phyloP scores from a whole-genome alignment of 2,113 vertebrate species.

The Cryptomyrus ogoouensis region DNA sequence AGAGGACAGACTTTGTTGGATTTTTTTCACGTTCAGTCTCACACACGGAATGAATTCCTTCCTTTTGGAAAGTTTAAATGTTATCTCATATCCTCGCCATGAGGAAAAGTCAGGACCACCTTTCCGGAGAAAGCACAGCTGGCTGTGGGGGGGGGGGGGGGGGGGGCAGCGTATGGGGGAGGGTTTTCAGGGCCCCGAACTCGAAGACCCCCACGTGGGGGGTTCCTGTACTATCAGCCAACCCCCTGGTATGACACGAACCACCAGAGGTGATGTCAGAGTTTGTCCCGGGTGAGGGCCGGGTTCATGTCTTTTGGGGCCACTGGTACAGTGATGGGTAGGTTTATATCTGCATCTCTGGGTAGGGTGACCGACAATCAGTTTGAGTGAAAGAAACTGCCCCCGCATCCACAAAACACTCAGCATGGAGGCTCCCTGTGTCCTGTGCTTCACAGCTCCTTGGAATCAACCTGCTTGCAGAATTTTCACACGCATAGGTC shows the following conservation, averaged over 20 bases:
- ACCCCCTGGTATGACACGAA: not conserved
- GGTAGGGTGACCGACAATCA: not conserved
- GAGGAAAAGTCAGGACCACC: slow-evolving; percentile 2
- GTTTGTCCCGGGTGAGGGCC: not conserved
- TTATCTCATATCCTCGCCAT: slow-evolving; percentile 16
- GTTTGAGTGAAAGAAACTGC: not conserved
- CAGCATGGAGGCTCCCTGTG: not conserved
- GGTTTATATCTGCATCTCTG: not conserved
- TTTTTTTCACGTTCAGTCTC: not conserved
- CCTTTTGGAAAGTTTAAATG: not conserved
- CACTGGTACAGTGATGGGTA: not conserved
- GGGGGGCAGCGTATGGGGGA: not conserved
- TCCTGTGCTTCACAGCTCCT: not conserved
- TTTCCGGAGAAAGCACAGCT: not conserved
- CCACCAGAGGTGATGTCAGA: not conserved
- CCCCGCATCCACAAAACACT: not conserved
- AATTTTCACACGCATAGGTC: not conserved
- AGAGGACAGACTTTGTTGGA: not conserved
- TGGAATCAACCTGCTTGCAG: not conserved
- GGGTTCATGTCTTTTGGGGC: not conserved
- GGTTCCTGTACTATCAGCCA: not conserved
- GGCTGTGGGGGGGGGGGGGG: not conserved
- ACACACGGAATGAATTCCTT: not conserved
- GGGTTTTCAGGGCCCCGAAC: not conserved
- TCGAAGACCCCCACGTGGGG: not conserved